Conservation (phyloP, 2,888 invertebrate species). For the Aleiodes leptofemur region DNA sequence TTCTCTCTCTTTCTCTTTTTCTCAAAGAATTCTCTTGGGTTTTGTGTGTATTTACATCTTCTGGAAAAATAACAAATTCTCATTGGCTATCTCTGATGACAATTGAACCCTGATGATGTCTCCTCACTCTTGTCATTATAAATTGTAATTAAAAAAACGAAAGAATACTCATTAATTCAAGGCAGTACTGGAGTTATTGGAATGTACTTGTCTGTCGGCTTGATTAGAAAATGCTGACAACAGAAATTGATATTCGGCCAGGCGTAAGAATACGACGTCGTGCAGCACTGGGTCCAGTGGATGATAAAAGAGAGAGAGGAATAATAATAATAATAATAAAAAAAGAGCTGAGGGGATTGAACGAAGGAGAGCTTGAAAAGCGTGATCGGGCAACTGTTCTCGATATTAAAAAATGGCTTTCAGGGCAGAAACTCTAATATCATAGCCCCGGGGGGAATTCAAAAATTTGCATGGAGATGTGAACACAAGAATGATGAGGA, state of each 20-base stretch:
- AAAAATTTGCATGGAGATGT: conserved; percentile 67
- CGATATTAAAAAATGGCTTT: conserved; percentile 68
- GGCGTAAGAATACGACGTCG: conserved; percentile 48
- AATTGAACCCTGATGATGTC: background rate
- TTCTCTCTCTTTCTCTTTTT: background rate
- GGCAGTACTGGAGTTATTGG: background rate
- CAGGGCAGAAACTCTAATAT: conserved; percentile 62
- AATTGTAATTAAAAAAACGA: conserved; percentile 29
- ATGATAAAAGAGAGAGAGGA: conserved; percentile 36
- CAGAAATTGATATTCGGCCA: conserved; percentile 49
- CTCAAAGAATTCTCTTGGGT: conserved; percentile 24
- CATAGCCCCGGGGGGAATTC: conserved; percentile 57
- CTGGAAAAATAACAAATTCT: conserved; percentile 11
- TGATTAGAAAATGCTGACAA: conserved; percentile 53
- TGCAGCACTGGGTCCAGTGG: conserved; percentile 40
- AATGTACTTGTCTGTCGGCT: background rate
- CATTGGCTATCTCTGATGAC: conserved; percentile 12
- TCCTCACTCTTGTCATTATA: background rate
- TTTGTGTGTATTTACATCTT: conserved; percentile 3
- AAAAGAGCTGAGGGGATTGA: conserved; percentile 26
- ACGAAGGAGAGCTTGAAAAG: conserved; percentile 49
- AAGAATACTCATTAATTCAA: background rate
- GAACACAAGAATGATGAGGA: conserved; percentile 47
- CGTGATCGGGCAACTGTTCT: conserved; percentile 68
- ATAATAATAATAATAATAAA: background rate